Base-by-base conservation (phyloP, 2,888 invertebrate genomes). In the Tipula confusa region DNA sequence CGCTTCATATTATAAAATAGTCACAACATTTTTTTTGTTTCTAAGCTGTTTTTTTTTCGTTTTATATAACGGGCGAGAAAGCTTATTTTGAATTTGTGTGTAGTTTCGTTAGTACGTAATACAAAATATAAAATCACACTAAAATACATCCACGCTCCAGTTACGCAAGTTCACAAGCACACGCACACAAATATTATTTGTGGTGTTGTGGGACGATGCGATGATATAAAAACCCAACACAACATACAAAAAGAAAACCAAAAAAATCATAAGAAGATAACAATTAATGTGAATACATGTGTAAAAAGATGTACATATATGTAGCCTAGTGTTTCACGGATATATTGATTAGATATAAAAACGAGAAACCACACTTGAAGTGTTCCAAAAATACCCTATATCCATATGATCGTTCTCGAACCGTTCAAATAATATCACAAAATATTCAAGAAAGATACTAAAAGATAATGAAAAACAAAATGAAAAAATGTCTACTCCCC, bases 321-420 rank as follows among this genome's bases (percentile, higher is more conserved):
- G 43, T 15, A 43, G n/a, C 43, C 43, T 15, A 64, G 9, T 64
- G 24, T 64, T 64, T 64, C 64, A 64, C 24, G 64, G 64, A 24
- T 64, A n/a, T n/a, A 64, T 64, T 64, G 64, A 64, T 64, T 64
- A 64, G 64, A 64, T 64, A 64, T 64, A 64, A 64, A 64, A 64
- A 64, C 9, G 18, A 24, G 64, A 64, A 24, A 24, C 24, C 24
- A 64, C 1, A 64, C 64, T 64, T 64, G 64, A 64, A 64, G 24
- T 64, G 64, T 24, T 64, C 24, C 9, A 2, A 64, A 64, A 64
- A 64, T 64, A 24, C 24, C 9, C 64, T 64, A 38, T 38, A 64
- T n/a, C 64, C 64, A 64, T n/a, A 3, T 24, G 64, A 64, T 64
- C 64, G 2, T 24, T 64, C 64, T 64, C 64, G 64, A 64, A 24